A percentile compares a stretch with the other conserved stretches of the same genome.
Evolutionary conservation across 2,888 invertebrate genomes (phyloP).

Genomic region (Listrodromus nycthemerus): DNA sequence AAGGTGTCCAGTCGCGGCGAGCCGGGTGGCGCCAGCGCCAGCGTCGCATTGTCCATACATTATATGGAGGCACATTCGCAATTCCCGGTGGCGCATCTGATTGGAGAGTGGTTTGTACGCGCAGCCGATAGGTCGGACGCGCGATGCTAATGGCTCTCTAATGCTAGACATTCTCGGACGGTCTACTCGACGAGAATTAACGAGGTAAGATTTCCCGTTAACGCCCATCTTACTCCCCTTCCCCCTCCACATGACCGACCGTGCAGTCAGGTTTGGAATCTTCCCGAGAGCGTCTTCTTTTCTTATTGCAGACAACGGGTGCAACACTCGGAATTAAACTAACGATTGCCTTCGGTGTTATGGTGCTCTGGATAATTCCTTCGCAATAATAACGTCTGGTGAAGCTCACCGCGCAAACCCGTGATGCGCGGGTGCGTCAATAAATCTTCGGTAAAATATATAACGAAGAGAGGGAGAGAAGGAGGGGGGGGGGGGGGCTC

Average conservation of each 20-base stretch:
- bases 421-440: background rate
- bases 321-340: background rate
- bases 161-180: background rate
- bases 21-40: slow-evolving; percentile 42
- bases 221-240: background rate
- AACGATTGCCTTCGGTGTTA: background rate
- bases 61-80: slow-evolving; percentile 22
- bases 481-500: too few relatives aligned
- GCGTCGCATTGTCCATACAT: slow-evolving; percentile 12
- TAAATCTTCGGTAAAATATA: slow-evolving; percentile 21
- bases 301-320: background rate
- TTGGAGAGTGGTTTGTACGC: background rate
- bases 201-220: slow-evolving; percentile 42
- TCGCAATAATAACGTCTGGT: slow-evolving; percentile 23
- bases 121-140: background rate
- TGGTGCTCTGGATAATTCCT: slow-evolving; percentile 26
- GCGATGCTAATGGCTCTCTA: slow-evolving; percentile 6
- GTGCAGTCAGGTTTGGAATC: background rate
- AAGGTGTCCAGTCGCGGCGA: slow-evolving; percentile 17
- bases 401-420: slow-evolving; percentile 4
- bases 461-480: background rate
- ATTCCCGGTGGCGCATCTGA: slow-evolving; percentile 1
- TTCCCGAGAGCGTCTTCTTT: background rate
- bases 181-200: slow-evolving; percentile 37
- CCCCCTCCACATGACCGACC: too few relatives aligned